phyloP scores from a whole-genome alignment of 2,888 invertebrate genomes.

The Alsophila aescularia region DNA sequence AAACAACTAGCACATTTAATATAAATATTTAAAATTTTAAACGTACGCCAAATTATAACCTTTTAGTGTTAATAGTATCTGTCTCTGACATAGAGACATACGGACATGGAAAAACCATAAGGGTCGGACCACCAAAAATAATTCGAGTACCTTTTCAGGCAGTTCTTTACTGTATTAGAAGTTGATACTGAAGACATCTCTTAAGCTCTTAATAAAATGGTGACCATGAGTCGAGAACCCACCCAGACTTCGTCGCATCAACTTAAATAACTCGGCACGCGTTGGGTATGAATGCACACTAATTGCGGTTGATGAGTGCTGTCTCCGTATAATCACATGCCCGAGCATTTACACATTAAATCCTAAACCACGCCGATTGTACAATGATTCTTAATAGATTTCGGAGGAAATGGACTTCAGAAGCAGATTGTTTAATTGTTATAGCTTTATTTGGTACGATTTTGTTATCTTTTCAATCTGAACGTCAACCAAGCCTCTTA shows the following conservation, averaged over 20 bases:
- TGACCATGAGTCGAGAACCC: slow-evolving; percentile 43
- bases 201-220: slow-evolving; percentile 20
- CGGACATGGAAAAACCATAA: too few relatives aligned
- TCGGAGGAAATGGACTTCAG: slow-evolving; percentile 25
- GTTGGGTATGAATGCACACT: slow-evolving; percentile 69
- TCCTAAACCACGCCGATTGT: slow-evolving; percentile 16
- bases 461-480: slow-evolving; percentile 16
- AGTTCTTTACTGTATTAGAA: neutral
- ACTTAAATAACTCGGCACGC: slow-evolving; percentile 65
- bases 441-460: slow-evolving; percentile 32
- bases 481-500: slow-evolving; percentile 40
- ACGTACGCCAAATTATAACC: too few relatives aligned
- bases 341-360: slow-evolving; percentile 55
- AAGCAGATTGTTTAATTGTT: slow-evolving; percentile 48
- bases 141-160: neutral
- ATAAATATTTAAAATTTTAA: too few relatives aligned
- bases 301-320: slow-evolving; percentile 67
- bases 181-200: neutral
- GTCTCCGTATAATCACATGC: slow-evolving; percentile 55
- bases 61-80: too few relatives aligned
- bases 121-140: too few relatives aligned
- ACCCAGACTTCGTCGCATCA: slow-evolving; percentile 38
- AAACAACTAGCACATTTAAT: too few relatives aligned
- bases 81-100: too few relatives aligned
- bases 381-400: neutral